A percentile compares a stretch with the other conserved stretches of the same genome.
Conservation (phyloP, 2,113 vertebrate species). For the Electrona antarctica region DNA sequence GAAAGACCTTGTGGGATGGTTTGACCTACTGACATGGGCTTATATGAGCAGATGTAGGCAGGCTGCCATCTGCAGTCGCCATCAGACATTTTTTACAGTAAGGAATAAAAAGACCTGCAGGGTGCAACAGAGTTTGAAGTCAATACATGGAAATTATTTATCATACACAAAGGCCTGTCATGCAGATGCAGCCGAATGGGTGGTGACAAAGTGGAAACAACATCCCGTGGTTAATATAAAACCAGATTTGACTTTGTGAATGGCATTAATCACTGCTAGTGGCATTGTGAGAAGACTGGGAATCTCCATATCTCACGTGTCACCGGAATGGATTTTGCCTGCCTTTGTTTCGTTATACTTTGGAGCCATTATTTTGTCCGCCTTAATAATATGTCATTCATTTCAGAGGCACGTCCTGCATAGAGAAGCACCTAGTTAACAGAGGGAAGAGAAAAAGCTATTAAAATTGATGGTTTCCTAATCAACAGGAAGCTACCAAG, state of each 20-base stretch:
- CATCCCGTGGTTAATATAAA: slow-evolving; percentile 5
- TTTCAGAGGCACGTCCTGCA: slow-evolving; percentile 59
- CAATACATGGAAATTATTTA: not conserved
- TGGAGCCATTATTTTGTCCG: slow-evolving; percentile 66
- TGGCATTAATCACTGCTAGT: slow-evolving; percentile 39
- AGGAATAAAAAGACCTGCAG: slow-evolving; percentile 17
- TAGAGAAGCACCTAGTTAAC: slow-evolving; percentile 64
- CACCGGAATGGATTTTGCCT: slow-evolving; percentile 61
- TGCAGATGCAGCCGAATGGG: slow-evolving; percentile 6
- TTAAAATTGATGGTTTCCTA: slow-evolving; percentile 71
- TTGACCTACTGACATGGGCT: slow-evolving; percentile 57
- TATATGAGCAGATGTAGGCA: slow-evolving; percentile 20
- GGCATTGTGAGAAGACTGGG: slow-evolving; percentile 53
- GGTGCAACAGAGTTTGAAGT: slow-evolving; percentile 6
- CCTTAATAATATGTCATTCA: slow-evolving; percentile 65
- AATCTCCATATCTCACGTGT: slow-evolving; percentile 60
- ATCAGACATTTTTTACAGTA: slow-evolving; percentile 23
- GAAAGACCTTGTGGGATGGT: slow-evolving; percentile 3
- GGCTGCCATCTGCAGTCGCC: slow-evolving; percentile 32
- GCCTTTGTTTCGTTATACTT: slow-evolving; percentile 66
- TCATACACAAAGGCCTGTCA: not conserved
- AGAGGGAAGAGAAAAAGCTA: slow-evolving; percentile 67
- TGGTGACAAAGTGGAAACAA: not conserved
- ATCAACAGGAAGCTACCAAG: slow-evolving; percentile 59
- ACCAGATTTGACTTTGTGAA: slow-evolving; percentile 15